Evolutionary conservation across 2,888 invertebrate genomes (phyloP).

Genomic region (Acheta domesticus): DNA sequence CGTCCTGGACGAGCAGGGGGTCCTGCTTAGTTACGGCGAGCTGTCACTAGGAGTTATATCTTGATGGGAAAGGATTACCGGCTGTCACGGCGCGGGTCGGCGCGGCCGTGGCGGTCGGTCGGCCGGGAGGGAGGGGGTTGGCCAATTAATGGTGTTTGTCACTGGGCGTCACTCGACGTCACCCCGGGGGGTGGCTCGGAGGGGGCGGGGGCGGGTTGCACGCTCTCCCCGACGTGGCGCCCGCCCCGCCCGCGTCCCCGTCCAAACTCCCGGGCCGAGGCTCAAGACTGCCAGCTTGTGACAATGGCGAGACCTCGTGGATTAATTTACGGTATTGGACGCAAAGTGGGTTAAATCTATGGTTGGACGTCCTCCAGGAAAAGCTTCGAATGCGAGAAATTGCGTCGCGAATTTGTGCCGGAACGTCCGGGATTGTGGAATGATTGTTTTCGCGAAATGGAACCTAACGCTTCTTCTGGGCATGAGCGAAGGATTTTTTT

Average conservation of each 20-base stretch:
- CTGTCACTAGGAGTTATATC: background rate
- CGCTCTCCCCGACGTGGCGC: background rate
- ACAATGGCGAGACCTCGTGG: background rate
- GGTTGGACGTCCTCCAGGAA: background rate
- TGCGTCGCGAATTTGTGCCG: too few relatives aligned
- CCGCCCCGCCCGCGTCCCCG: background rate
- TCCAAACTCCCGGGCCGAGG: background rate
- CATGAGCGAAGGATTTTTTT: too few relatives aligned
- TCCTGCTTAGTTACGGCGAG: background rate
- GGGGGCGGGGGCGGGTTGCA: background rate
- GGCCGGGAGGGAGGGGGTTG: background rate
- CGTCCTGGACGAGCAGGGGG: background rate
- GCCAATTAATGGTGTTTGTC: background rate
- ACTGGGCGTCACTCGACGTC: background rate
- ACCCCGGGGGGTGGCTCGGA: background rate
- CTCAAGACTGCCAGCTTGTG: background rate
- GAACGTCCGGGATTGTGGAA: too few relatives aligned
- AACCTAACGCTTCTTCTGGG: too few relatives aligned
- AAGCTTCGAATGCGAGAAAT: background rate
- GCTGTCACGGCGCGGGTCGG: background rate
- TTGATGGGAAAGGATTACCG: slow-evolving; percentile 10
- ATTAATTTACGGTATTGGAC: background rate
- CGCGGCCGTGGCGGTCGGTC: background rate
- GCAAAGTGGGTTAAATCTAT: background rate
- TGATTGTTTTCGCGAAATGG: too few relatives aligned